These are phyloP conservation scores for Drosophila macrothrix DNA, from an alignment of 2,888 invertebrate species.

Conservation along the genomic window DNA sequence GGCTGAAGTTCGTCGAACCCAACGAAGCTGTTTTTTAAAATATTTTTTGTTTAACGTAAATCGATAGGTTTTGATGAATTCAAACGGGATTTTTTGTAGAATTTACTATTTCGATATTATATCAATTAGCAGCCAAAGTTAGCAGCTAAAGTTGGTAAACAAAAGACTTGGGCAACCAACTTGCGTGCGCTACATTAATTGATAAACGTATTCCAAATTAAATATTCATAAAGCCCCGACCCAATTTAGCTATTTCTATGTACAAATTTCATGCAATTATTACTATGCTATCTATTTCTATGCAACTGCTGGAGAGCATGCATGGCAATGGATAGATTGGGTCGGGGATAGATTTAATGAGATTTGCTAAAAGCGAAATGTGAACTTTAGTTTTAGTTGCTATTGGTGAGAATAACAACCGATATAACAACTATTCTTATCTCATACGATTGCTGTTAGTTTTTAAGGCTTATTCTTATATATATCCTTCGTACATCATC, in stretches of 20 bases:
- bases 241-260: not conserved
- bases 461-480: not conserved
- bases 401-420: not conserved
- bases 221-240: not conserved
- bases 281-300: not conserved
- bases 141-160: not conserved
- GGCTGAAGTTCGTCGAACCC: slow-evolving; percentile 26
- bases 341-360: not conserved
- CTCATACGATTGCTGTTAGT: not conserved
- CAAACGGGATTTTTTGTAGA: not conserved
- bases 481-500: too few relatives aligned
- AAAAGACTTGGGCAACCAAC: slow-evolving; percentile 7
- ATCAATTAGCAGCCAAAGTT: not conserved
- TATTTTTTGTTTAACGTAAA: not conserved
- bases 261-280: not conserved
- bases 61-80: not conserved
- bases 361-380: too few relatives aligned
- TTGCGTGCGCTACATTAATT: not conserved
- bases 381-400: not conserved
- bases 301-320: too few relatives aligned
- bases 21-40: not conserved
- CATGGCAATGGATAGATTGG: not conserved
- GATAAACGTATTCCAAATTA: not conserved
- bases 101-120: not conserved
- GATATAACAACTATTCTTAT: not conserved